Conservation (phyloP, 2,113 vertebrate species). For the Dasypus novemcinctus region DNA sequence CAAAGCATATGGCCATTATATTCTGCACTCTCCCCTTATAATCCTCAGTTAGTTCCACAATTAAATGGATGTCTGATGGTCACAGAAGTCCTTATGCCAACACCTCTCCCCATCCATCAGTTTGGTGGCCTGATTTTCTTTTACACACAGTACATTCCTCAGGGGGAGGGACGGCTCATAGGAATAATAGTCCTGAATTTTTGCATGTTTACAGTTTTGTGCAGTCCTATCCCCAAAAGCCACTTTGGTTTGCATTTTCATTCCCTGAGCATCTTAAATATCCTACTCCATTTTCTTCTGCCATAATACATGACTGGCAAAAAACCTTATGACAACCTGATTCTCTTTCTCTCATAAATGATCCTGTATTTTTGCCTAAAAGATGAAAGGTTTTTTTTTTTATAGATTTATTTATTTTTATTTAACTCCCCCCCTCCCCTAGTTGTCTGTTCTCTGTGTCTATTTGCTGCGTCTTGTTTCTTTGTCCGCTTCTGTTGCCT, state of each 20-base stretch:
- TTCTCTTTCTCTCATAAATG: not conserved
- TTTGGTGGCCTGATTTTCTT: not conserved
- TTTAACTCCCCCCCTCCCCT: too few relatives aligned
- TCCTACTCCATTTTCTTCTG: not conserved
- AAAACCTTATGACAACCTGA: not conserved
- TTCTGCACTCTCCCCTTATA: too few relatives aligned
- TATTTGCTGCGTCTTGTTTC: too few relatives aligned
- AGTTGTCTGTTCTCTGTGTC: too few relatives aligned
- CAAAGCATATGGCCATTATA: not conserved
- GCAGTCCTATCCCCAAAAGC: not conserved
- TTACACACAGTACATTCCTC: not conserved
- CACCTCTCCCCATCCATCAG: not conserved
- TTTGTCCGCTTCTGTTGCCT: too few relatives aligned
- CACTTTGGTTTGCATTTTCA: not conserved
- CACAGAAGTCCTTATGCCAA: not conserved
- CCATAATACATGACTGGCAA: not conserved
- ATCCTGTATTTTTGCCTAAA: constrained; percentile 1
- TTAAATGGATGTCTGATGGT: not conserved
- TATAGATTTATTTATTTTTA: too few relatives aligned
- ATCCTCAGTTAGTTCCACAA: not conserved
- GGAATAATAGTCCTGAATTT: not conserved
- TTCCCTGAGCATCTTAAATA: not conserved
- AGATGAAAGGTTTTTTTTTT: not conserved
- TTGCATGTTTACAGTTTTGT: not conserved
- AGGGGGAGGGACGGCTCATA: not conserved